Evolutionary conservation across 2,888 invertebrate species (phyloP), one percentile per base, ranked within the genome.

Genomic region (Lapara coniferarum): DNA sequence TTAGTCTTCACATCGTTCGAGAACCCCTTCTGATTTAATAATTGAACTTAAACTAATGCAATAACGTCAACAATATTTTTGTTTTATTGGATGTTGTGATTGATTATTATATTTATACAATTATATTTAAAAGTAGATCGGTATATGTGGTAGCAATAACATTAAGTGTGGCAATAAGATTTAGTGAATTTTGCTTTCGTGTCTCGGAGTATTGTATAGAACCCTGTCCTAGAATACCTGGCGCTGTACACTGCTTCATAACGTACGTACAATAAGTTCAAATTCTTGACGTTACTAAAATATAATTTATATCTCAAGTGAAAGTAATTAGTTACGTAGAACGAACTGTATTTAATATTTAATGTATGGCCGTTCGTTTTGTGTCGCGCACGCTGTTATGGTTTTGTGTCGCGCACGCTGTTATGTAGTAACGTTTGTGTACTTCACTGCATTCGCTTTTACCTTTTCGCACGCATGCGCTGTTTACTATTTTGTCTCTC

Each of bases 71-170:
- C 83, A 85, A 88, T 89, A 87, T 89, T 92, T 83, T 87, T 83
- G 81, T 89, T 92, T 89, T 89, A 90, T 90, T 90, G 85, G 85
- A 92, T 92, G 92, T 93, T 92, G 92, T 92, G 88, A 89, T 85
- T 89, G 87, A 90, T 85, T 84, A 86, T 83, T 86, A 87, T 89
- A 91, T 91, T 90, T 90, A 89, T 89, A 90, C 87, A 88, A 85
- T 85, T 85, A 85, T 86, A 87, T 85, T 82, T 82, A 82, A 85
- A 88, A 83, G 88, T 91, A 91, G 90, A 86, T 75, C 85, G 78
- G 85, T 91, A 85, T 87, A 88, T 92, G 90, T 92, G 85, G 92
- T 93, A 93, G 93, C 93, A 93, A 93, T 93, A 93, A 92, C 71
- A 77, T 85, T 91, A 91, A 90, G 91, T 88, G 88, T 92, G 91